Conservation (phyloP, 2,797 vertebrate genomes). For the Catostomus latipinnis region DNA sequence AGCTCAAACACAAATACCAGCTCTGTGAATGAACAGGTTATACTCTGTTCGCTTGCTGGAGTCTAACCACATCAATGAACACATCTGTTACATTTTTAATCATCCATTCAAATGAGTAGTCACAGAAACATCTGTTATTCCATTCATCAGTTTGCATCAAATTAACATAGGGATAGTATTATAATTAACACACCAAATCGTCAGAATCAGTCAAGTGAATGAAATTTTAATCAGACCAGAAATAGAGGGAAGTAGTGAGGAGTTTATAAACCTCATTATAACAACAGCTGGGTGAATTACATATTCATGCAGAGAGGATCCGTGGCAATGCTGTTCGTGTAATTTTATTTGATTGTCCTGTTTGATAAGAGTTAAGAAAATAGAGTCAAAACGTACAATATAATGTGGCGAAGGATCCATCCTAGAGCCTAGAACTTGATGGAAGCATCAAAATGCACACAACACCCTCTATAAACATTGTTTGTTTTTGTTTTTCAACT, state of each 20-base stretch:
- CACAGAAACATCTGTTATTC: constrained; percentile 37
- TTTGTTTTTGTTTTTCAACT: neutral
- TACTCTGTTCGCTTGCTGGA: neutral
- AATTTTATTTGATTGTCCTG: constrained; percentile 12
- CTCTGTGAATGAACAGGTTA: neutral
- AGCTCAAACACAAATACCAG: neutral
- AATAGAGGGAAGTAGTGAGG: neutral
- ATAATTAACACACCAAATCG: constrained; percentile 25
- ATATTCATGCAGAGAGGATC: constrained; percentile 10
- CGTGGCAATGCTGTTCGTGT: neutral
- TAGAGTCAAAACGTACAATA: neutral
- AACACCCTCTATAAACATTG: neutral
- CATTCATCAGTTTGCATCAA: constrained; percentile 10
- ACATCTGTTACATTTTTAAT: constrained; percentile 21
- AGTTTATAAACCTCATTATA: neutral
- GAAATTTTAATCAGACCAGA: constrained; percentile 19
- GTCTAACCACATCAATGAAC: neutral
- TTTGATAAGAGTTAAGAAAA: constrained; percentile 12
- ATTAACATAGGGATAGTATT: constrained; percentile 16
- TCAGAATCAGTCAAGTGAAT: constrained; percentile 11
- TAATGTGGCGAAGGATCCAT: neutral
- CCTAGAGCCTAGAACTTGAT: neutral
- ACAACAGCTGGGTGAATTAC: neutral
- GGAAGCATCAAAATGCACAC: constrained; percentile 3
- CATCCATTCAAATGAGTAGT: constrained; percentile 19